phyloP scores from a whole-genome alignment of 2,113 vertebrate genomes.

The Rallus limicola region DNA sequence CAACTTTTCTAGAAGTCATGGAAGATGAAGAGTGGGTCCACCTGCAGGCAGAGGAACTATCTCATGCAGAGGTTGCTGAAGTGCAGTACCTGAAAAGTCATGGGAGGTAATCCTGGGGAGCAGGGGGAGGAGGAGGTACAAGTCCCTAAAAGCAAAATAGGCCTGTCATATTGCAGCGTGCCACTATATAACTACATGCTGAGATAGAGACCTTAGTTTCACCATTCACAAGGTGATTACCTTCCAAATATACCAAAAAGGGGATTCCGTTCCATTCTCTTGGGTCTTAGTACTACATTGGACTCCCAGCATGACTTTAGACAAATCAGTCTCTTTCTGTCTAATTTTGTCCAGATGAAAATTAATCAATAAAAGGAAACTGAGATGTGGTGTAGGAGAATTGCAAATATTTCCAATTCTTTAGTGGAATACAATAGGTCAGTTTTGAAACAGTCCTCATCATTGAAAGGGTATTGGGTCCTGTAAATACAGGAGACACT shows the following conservation, averaged over 20 bases:
- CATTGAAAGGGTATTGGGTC: not conserved
- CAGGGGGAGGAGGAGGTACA: rapidly evolving
- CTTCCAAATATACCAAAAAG: not conserved
- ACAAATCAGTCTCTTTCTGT: not conserved
- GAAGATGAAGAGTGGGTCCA: not conserved
- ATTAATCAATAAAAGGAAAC: not conserved
- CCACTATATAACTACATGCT: not conserved
- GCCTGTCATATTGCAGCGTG: not conserved
- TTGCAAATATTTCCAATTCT: not conserved
- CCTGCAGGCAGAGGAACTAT: not conserved
- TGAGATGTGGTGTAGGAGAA: not conserved
- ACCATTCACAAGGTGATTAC: not conserved
- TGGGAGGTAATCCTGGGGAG: not conserved
- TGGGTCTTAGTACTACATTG: not conserved
- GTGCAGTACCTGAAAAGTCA: not conserved
- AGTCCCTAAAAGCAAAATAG: not conserved
- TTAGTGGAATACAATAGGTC: not conserved
- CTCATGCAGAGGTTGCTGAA: not conserved
- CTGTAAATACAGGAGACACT: not conserved
- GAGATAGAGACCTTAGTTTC: not conserved
- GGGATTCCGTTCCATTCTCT: not conserved
- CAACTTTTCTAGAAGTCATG: not conserved
- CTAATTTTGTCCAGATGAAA: not conserved
- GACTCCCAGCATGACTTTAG: not conserved
- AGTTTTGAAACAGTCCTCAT: not conserved